Base-by-base conservation (phyloP, 2,797 vertebrate genomes). In the Xiphophorus birchmanni region DNA sequence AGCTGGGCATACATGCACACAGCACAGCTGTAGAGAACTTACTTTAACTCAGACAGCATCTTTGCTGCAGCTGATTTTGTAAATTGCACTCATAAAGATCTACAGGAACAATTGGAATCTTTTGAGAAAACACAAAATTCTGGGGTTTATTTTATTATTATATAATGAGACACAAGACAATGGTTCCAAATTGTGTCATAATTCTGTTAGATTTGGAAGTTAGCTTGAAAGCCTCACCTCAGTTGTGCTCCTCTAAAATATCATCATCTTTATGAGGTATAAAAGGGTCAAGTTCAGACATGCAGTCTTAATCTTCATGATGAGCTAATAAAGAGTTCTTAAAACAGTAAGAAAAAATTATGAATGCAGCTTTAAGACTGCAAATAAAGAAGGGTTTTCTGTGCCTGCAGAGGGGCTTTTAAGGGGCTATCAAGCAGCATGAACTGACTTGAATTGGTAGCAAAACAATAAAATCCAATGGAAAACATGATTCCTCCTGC, bases 31-130 rank as follows among this genome's bases (percentile, higher is more conserved):
- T 76, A 74, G 79, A 79, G 86, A 80, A 80, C 72, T 89, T 87
- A 85, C 86, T 87, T 82, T 80, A 79, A 90, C 80, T 89, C 6
- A 60, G 91, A 90, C 91, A 56, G 90, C 77, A 75, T 87, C 88
- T 86, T 74, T 44, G 23, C 42, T 44, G 40, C 52, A 81, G 82
- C 79, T 15, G 63, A 67, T 84, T 48, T 74, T 74, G 79, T 80
- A 67, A 79, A 75, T 80, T 83, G 67, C 67, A 71, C 21, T n/a
- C 67, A 69, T 5, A 42, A 21, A 42, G 11, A 44, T 44, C 23
- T n/a, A 26, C 11, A 26, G 11, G 26, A 40, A 42, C 18, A 42
- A 69, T 4, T 23, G 3, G 8, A 10, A 13, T 71, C n/a, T n/a
- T 12, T 44, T 35, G 35, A 37, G 63, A 65, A 65, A 65, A 37